Base-by-base conservation (phyloP, 2,113 vertebrate species). In the Acanthisitta chloris region DNA sequence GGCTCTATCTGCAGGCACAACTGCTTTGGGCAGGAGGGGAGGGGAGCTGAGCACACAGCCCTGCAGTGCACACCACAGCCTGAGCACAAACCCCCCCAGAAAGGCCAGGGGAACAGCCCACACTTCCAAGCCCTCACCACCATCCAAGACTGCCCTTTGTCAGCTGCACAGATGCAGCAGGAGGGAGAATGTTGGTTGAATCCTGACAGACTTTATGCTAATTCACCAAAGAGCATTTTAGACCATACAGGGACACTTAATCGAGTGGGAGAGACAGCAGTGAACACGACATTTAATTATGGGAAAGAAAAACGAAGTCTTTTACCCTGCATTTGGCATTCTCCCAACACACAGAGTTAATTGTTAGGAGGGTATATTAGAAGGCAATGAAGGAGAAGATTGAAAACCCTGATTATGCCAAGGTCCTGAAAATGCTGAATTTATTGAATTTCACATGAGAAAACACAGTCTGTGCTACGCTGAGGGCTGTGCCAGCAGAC, bases 311-410 rank as follows among this genome's bases (percentile, higher is more conserved):
- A 94, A 88, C 38, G 10, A 78, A 94, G 92, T 82, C 95, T 93
- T 97, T 97, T 95, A 86, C 90, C 85, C 90, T 90, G 94, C 34
- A 46, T 94, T 96, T 96, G 94, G 96, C 93, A 0, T 83, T 71
- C 79, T 94, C 96, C 93, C 96, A 96, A 70, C 85, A 88, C 86
- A 88, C 67, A 58, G 84, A 95, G 82, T 94, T 96, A 96, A 96
- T 96, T 96, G 94, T 94, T 80, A 82, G 91, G 71, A 92, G 92
- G 86, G 88, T 87, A 81, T 90, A 95, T 96, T 97, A 95, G 95
- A 86, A 96, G 85, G 96, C 93, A 96, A 81, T 93, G 93, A 96
- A 92, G 94, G 95, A 96, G 95, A 96, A 97, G 94, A 94, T 90
- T 96, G 96, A 95, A 96, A 96, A 92, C 86, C 86, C 86, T 88